A percentile compares a stretch with the other conserved stretches of the same genome.
Evolutionary conservation across 1,140 invertebrate genomes (phyloP).

Genomic region (Drosophila arizonae): DNA sequence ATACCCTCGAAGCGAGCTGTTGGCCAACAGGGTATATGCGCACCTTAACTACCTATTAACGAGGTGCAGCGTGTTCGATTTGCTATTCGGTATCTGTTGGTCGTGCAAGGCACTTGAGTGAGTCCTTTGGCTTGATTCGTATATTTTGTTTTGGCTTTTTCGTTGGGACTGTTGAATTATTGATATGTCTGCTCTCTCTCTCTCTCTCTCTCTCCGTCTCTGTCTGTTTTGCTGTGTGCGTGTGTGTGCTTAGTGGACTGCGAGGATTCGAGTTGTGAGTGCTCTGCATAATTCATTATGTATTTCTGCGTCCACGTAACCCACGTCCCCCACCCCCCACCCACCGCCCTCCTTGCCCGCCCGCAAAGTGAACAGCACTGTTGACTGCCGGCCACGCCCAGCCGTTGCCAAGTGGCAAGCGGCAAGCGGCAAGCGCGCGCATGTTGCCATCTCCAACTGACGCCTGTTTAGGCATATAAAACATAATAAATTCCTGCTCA

Average conservation of each 20-base stretch:
- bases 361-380: too few species aligned
- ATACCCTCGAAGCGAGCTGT: slow-evolving; percentile 7
- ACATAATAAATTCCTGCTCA: slow-evolving; percentile 80
- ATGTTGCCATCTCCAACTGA: slow-evolving; percentile 31
- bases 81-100: slow-evolving; percentile 16
- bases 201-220: slow-evolving; percentile 1
- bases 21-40: background rate
- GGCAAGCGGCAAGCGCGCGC: background rate
- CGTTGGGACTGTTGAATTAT: slow-evolving; percentile 72
- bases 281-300: slow-evolving; percentile 79
- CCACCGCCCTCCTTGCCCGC: background rate
- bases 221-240: slow-evolving; percentile 11
- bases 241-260: slow-evolving; percentile 40
- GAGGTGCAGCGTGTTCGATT: background rate
- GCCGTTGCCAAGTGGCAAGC: background rate
- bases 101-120: background rate
- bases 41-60: background rate
- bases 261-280: slow-evolving; percentile 54
- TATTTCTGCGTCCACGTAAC: slow-evolving; percentile 39
- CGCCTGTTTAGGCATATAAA: slow-evolving; percentile 69
- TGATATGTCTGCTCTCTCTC: slow-evolving; percentile 54
- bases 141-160: slow-evolving; percentile 52
- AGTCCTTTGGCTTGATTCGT: slow-evolving; percentile 34
- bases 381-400: slow-evolving; percentile 13
- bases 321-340: too few species aligned